Conservation (phyloP, 92 coral and sea anemone species). For the Bergia sp. region DNA sequence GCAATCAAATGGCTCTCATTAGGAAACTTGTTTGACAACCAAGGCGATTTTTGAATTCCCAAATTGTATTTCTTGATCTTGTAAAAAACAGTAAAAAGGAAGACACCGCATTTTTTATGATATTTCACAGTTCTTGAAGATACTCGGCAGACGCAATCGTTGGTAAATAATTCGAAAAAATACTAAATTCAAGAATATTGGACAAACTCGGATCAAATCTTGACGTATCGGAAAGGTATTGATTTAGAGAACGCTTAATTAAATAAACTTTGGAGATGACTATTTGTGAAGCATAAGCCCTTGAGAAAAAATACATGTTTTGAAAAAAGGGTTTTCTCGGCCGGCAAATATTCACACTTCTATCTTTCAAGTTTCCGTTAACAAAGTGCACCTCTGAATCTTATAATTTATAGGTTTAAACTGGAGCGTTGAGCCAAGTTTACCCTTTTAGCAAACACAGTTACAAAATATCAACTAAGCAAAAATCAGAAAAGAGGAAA, state of each 20-base stretch:
- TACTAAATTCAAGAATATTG: constrained; percentile 1
- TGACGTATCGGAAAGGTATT: background rate
- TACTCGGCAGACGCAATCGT: background rate
- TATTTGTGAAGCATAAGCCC: background rate
- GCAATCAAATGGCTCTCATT: background rate
- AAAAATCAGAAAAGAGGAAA: background rate
- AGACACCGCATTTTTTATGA: background rate
- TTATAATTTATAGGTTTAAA: background rate
- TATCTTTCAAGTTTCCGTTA: background rate
- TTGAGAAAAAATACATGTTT: background rate
- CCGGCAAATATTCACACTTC: constrained; percentile 4
- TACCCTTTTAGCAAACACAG: background rate
- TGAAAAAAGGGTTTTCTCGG: background rate
- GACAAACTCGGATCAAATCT: background rate
- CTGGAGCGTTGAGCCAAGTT: background rate
- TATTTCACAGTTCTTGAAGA: background rate
- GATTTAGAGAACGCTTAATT: background rate
- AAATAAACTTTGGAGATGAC: constrained; percentile 3
- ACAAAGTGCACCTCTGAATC: background rate
- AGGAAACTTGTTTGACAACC: background rate
- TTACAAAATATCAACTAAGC: constrained; percentile 1
- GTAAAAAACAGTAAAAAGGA: background rate
- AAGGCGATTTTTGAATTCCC: background rate
- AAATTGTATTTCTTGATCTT: background rate
- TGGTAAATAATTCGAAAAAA: background rate